Evolutionary conservation across 2,888 invertebrate genomes (phyloP).

Genomic region (Uloborus plumipes): DNA sequence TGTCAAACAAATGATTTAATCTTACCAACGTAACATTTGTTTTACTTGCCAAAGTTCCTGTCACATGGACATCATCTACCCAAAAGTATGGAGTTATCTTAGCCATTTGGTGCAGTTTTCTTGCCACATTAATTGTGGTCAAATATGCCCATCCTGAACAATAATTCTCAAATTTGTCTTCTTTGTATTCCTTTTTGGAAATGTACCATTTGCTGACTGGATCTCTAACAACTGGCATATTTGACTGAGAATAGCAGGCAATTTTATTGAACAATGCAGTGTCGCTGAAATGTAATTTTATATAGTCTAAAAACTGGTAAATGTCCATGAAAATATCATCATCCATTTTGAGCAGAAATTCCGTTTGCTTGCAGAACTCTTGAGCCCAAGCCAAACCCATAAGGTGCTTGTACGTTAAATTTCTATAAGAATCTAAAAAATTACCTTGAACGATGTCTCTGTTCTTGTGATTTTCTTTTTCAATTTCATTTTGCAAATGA

Average conservation of each 20-base stretch:
- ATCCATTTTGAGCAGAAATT: slow-evolving; percentile 82
- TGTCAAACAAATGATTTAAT: slow-evolving; percentile 42
- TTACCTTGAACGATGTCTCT: slow-evolving; percentile 83
- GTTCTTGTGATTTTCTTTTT: slow-evolving; percentile 74
- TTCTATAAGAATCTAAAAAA: slow-evolving; percentile 83
- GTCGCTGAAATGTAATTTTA: slow-evolving; percentile 11
- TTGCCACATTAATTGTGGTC: slow-evolving; percentile 79
- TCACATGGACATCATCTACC: slow-evolving; percentile 91
- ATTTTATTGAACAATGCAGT: slow-evolving; percentile 29
- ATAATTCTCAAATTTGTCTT: slow-evolving; percentile 79
- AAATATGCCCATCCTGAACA: slow-evolving; percentile 89
- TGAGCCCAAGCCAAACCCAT: slow-evolving; percentile 85
- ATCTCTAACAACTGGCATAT: slow-evolving; percentile 73
- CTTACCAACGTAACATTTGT: slow-evolving; percentile 30
- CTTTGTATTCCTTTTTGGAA: slow-evolving; percentile 77
- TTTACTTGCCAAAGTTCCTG: slow-evolving; percentile 75
- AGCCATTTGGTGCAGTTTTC: slow-evolving; percentile 76
- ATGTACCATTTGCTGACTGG: slow-evolving; percentile 86
- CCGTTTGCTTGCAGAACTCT: slow-evolving; percentile 79
- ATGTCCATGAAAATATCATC: slow-evolving; percentile 83
- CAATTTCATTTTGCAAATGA: slow-evolving; percentile 71
- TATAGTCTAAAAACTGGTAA: slow-evolving; percentile 44
- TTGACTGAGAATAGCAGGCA: slow-evolving; percentile 58
- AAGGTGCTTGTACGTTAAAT: slow-evolving; percentile 87
- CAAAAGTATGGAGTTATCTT: slow-evolving; percentile 83